Percentiles rank a stretch among this genome's conserved stretches.
Conservation (phyloP, 2,113 vertebrate genomes). For the Oncorhynchus mykiss region DNA sequence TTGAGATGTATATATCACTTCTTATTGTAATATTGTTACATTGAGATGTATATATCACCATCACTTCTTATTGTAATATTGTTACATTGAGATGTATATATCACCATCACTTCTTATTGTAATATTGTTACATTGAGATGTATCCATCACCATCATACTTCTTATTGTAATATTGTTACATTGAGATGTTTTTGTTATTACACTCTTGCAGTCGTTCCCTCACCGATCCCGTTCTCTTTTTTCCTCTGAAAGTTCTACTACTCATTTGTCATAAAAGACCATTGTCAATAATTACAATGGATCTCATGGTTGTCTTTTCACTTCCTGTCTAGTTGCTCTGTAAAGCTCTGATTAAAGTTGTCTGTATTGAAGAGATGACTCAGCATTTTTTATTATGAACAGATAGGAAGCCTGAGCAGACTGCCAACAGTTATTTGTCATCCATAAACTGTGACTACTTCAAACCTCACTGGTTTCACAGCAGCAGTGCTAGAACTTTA, state of each 20-base stretch:
- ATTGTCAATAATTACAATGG: conserved; percentile 32
- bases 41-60: too few species aligned
- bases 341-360: conserved; percentile 24
- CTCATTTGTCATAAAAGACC: conserved; percentile 18
- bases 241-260: background rate
- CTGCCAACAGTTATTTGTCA: background rate
- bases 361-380: conserved; percentile 31
- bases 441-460: background rate
- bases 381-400: conserved; percentile 9
- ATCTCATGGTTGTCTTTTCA: conserved; percentile 10
- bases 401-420: background rate
- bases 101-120: too few species aligned
- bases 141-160: background rate
- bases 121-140: background rate
- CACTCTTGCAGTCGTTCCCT: background rate
- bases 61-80: too few species aligned
- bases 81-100: too few species aligned
- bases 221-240: background rate
- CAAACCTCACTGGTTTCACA: background rate
- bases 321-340: conserved; percentile 27
- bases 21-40: too few species aligned
- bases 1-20: too few species aligned
- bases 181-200: background rate
- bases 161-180: background rate
- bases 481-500: background rate